phyloP scores from a whole-genome alignment of 2,797 vertebrate species.

The Cryptoblepharus egeriae region DNA sequence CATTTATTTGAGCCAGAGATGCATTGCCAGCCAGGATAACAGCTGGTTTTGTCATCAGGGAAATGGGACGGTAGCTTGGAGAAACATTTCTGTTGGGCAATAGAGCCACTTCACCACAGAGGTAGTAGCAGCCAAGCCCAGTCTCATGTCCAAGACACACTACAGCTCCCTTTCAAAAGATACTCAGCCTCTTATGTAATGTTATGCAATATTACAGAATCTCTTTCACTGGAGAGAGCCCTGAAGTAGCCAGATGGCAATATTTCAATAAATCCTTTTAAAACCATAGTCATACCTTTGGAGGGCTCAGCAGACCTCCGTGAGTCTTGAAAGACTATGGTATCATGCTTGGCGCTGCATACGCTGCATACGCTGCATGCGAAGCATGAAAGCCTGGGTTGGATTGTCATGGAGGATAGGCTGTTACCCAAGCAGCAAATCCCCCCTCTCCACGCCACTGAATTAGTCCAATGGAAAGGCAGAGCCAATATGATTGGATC shows the following conservation, averaged over 20 bases:
- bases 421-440: no score
- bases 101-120: background rate
- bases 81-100: background rate
- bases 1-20: background rate
- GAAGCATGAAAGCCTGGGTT: no score
- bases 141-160: background rate
- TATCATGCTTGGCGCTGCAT: no score
- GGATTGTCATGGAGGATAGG: no score
- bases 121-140: background rate
- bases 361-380: no score
- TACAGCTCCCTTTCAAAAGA: background rate
- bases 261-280: no score
- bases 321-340: no score
- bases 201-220: background rate
- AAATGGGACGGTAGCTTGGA: background rate
- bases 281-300: no score
- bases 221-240: background rate
- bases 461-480: no score
- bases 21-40: background rate
- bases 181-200: background rate
- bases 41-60: background rate
- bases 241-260: no score
- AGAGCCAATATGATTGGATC: no score
- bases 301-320: background rate
- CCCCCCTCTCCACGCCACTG: no score